Evolutionary conservation across 2,113 vertebrate species (phyloP), one percentile per base, ranked within the genome.

Genomic region (Leptosomus discolor): DNA sequence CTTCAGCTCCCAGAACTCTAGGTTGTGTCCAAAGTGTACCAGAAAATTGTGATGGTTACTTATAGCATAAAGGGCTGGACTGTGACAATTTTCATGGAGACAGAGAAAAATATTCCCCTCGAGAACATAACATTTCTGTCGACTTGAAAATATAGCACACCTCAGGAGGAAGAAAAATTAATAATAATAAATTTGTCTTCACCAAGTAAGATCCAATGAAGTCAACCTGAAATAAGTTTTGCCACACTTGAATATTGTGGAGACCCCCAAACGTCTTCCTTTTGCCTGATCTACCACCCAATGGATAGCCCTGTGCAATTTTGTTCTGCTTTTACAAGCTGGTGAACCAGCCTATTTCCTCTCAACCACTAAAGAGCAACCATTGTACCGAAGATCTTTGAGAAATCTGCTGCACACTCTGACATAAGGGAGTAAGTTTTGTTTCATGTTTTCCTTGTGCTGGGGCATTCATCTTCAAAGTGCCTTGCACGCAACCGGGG

Each of bases 391-490:
- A 74, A 86, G 60, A 74, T 92, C 94, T 98, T 95, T 96, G 92
- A 92, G 96, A 50, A 84, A 88, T 87, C 69, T 51, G 67, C 91
- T 32, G 21, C 95, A 64, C 90, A 67, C 88, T 88, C 92, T 88
- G 88, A 95, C 95, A 92, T 50, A 10, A 97, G 96, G 95, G 79
- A 96, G 88, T 90, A 8, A 46, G 88, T 68, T 90, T 95, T 94
- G 95, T 96, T 96, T 93, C 92, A 96, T 95, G 94, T 96, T 68
- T 79, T 68, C 92, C 88, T 93, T 97, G 11, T 92, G 90, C 90
- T 71, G 73, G 95, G 92, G 45, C 80, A 96, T 97, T 97, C 89
- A 95, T 97, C 96, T 97, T 98, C 97, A 98, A 98, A 97, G 94
- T 2, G 32, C 48, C 91, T 91, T 4, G 0, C 87, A 32, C 8